phyloP scores from a whole-genome alignment of 2,888 invertebrate species.

The Colostygia pectinataria region DNA sequence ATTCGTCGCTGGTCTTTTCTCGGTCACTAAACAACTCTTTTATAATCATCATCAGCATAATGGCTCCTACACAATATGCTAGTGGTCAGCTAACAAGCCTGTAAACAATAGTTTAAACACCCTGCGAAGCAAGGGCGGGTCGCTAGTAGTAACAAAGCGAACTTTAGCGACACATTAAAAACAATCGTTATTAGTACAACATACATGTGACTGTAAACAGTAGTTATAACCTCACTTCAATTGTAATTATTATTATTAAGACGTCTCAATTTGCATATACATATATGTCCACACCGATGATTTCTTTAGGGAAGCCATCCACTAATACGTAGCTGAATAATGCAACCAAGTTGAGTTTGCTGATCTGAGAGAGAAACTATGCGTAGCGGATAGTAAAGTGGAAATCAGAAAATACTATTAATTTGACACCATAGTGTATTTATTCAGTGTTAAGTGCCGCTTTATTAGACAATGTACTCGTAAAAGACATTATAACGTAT shows the following conservation, averaged over 20 bases:
- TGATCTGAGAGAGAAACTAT: too few species aligned
- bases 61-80: too few species aligned
- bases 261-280: conserved; percentile 10
- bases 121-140: too few species aligned
- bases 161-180: conserved; percentile 3
- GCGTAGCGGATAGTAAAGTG: too few species aligned
- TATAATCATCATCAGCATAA: too few species aligned
- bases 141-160: neutral
- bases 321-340: neutral
- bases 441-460: neutral
- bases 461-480: conserved; percentile 7
- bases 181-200: conserved; percentile 1
- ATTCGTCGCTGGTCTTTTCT: too few species aligned
- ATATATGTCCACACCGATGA: conserved; percentile 3
- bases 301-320: conserved; percentile 1
- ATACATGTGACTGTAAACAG: conserved; percentile 4
- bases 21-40: too few species aligned
- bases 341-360: too few species aligned
- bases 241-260: conserved; percentile 4
- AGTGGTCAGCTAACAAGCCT: too few species aligned
- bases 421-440: too few species aligned
- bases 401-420: too few species aligned
- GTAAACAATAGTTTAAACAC: too few species aligned
- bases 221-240: conserved; percentile 8
- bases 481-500: neutral